A percentile compares a stretch with the other conserved stretches of the same genome.
These are phyloP conservation scores for Riparia riparia DNA, from an alignment of 2,113 vertebrate genomes.

Conservation along the genomic window DNA sequence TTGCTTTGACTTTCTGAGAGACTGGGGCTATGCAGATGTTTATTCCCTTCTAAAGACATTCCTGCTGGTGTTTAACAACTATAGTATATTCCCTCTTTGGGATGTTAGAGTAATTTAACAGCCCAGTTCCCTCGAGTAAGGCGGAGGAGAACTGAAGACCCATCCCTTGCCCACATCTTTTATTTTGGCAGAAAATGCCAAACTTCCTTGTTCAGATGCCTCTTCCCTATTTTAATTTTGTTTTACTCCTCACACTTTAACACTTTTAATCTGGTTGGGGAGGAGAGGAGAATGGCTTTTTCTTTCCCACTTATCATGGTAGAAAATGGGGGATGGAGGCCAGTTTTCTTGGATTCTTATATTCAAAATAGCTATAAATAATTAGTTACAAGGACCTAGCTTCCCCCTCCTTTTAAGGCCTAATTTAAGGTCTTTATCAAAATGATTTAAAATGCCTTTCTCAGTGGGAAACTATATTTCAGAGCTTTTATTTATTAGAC, in stretches of 20 bases:
- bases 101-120: background rate
- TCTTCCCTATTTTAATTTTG: background rate
- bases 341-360: constrained; percentile 52
- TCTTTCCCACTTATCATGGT: background rate
- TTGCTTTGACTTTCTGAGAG: background rate
- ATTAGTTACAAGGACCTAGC: constrained; percentile 71
- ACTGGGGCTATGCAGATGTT: background rate
- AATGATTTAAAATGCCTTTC: constrained; percentile 84
- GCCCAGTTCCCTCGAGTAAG: background rate
- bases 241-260: background rate
- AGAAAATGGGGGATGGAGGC: constrained; percentile 25
- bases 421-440: constrained; percentile 83
- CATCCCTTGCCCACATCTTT: background rate
- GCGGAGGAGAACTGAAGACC: background rate
- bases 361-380: constrained; percentile 82
- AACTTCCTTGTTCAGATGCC: background rate
- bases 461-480: constrained; percentile 81
- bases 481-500: constrained; percentile 83
- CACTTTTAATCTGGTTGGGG: background rate
- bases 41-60: background rate
- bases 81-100: background rate
- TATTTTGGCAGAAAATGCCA: background rate
- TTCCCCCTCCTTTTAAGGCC: constrained; percentile 70
- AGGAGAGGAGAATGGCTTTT: background rate
- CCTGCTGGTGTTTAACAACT: background rate